Evolutionary conservation across 2,797 vertebrate genomes (phyloP).

Genomic region (Microctenopoma steveboyesi): DNA sequence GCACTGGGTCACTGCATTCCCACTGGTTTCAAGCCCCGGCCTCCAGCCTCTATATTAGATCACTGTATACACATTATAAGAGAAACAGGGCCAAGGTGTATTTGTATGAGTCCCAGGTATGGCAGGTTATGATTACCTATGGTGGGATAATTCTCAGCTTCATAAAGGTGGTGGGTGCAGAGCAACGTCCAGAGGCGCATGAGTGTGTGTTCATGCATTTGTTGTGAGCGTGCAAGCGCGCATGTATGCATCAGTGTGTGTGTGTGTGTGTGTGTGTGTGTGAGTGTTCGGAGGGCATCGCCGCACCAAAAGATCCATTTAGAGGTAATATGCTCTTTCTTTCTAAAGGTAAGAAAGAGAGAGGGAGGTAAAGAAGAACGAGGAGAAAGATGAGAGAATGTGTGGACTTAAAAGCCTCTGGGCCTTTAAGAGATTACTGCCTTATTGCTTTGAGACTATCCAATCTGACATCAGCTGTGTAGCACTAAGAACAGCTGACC

Average conservation of each 20-base stretch:
- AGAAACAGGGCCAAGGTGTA: conserved; percentile 71
- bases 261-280: conserved; percentile 18
- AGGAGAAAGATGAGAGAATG: conserved; percentile 59
- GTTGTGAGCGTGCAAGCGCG: conserved; percentile 35
- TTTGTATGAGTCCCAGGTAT: conserved; percentile 79
- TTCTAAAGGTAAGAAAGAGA: conserved; percentile 62
- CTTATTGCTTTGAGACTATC: conserved; percentile 84
- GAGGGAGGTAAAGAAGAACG: conserved; percentile 60
- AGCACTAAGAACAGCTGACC: conserved; percentile 74
- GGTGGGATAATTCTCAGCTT: conserved; percentile 82
- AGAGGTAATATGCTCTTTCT: conserved; percentile 78
- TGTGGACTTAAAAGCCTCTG: conserved; percentile 75
- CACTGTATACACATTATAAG: conserved; percentile 79
- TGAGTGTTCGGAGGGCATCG: conserved; percentile 52
- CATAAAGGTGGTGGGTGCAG: conserved; percentile 75
- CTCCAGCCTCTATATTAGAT: conserved; percentile 69
- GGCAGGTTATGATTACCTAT: conserved; percentile 79
- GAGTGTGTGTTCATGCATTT: conserved; percentile 44
- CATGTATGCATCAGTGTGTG: conserved; percentile 53
- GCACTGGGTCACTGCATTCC: conserved; percentile 56
- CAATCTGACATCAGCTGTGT: conserved; percentile 78
- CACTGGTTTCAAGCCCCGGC: conserved; percentile 59
- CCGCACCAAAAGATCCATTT: conserved; percentile 78
- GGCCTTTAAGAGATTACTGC: conserved; percentile 81
- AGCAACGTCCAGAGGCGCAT: conserved; percentile 61